Base-by-base conservation (phyloP, 2,113 vertebrate species). In the Gymnorhina tibicen region DNA sequence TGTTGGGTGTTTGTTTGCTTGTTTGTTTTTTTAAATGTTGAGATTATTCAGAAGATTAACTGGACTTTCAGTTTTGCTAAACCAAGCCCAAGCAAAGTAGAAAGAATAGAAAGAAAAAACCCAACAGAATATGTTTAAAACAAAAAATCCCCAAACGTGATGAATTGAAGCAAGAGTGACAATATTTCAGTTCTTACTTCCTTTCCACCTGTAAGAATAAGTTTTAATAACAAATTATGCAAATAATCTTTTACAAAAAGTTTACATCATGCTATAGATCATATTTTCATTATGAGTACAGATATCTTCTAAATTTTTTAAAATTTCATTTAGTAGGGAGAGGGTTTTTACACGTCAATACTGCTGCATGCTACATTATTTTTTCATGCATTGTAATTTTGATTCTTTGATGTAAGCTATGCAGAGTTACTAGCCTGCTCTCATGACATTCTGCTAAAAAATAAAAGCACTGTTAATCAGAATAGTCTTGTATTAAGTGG, bases 1-100 rank as follows among this genome's bases (percentile, higher is more conserved):
- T 18, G 2, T 49, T 33, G 7, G 13, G 5, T 44, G 23, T 4
- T 11, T 33, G 2, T 12, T 19, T 42, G 1, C 4, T 9, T 32
- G 13, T 8, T 33, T 50, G 7, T 23, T 79, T 52, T 52, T 50
- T 22, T 41, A 47, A 59, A 60, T 27, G 2, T 37, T 78, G 39
- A 59, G 11, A 15, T 17, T 70, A 74, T 39, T 58, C 26, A 77
- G 55, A 84, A 67, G 8, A 42, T 87, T 24, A 46, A 27, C n/a
- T 78, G 35, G 19, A 55, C 64, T 63, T 72, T 55, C 4, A 28
- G 17, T 35, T 80, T 46, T 85, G 23, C 11, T 62, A 69, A 73
- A 75, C 1, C 20, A 67, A 39, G 14, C 3, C 3, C 10, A 55
- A 37, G 27, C 44, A 75, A 85, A 47, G 28, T 4, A 37, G 7